A percentile compares a stretch with the other conserved stretches of the same genome.
Conservation (phyloP, 92 coral and sea anemone genomes). For the Blastomussa wellsi region DNA sequence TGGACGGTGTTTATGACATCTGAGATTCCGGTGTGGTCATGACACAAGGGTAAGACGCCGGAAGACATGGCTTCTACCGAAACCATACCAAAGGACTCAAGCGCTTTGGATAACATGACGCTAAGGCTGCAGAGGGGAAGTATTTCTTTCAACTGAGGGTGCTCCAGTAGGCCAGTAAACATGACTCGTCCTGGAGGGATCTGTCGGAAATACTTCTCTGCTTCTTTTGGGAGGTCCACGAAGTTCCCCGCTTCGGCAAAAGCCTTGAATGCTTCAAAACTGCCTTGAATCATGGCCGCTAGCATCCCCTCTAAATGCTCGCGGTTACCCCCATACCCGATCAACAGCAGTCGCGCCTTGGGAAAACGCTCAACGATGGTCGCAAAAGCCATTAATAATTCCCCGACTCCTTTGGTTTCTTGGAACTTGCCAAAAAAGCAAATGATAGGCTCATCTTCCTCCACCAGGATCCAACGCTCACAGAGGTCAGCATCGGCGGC, state of each 20-base stretch:
- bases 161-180: slow-evolving; percentile 83
- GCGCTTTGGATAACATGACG: slow-evolving; percentile 71
- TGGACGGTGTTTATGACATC: slow-evolving; percentile 78
- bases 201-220: slow-evolving; percentile 63
- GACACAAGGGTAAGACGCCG: slow-evolving; percentile 82
- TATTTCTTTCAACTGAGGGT: slow-evolving; percentile 76
- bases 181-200: slow-evolving; percentile 75
- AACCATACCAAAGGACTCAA: slow-evolving; percentile 91
- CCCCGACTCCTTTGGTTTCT: slow-evolving; percentile 92
- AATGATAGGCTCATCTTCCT: slow-evolving; percentile 78
- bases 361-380: slow-evolving; percentile 74
- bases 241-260: slow-evolving; percentile 80
- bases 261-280: slow-evolving; percentile 82
- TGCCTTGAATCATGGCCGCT: slow-evolving; percentile 65
- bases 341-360: slow-evolving; percentile 67
- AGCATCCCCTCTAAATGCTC: slow-evolving; percentile 88
- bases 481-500: slow-evolving; percentile 84
- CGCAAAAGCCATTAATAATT: slow-evolving; percentile 78
- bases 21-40: slow-evolving; percentile 77
- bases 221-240: slow-evolving; percentile 77
- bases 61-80: slow-evolving; percentile 90
- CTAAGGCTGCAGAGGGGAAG: slow-evolving; percentile 79
- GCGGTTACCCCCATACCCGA: slow-evolving; percentile 85
- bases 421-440: slow-evolving; percentile 85
- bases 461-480: slow-evolving; percentile 75